Evolutionary conservation across 2,888 invertebrate species (phyloP), one percentile per base, ranked within the genome.

Genomic region (Euspilapteryx auroguttella): DNA sequence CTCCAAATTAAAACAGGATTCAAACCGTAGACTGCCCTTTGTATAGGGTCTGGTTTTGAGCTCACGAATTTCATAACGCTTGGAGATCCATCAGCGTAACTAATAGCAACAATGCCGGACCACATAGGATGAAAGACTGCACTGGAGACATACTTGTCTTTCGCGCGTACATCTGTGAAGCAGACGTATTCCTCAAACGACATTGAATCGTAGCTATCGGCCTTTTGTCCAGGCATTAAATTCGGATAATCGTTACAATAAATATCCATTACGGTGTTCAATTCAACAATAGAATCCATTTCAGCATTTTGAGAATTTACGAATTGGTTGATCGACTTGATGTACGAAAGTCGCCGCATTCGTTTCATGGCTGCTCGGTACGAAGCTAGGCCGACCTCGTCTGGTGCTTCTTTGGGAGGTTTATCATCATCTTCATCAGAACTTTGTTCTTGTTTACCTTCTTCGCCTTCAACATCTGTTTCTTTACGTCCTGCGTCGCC

Each of bases 1-100:
- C 86, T 86, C 89, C 89, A 89, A 37, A 89, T 73, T 34, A 88
- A 63, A 2, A 87, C 83, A 1, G 82, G 81, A 51, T 86, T 85
- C 2, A 79, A 52, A 3, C 81, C 80, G 29, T 84, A 78, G 0
- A 81, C 78, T 1, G 82, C 78, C 41, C 79, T 61, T 46, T 78
- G 68, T 12, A 80, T 73, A 2, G 59, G 55, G 42, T 81, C 80
- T 4, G 52, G 48, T 4, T 59, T 57, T 44, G 64, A 39, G 46
- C 55, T 45, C 36, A 62, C 33, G 14, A 42, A 49, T 41, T 66
- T 78, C 48, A 73, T 64, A 21, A 59, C 61, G 15, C 71, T 66
- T 1, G 79, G 69, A 1, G 80, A 78, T 21, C 55, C 68, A 38
- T 83, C 80, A 0, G 82, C 69, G 41, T 89, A 89, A n/a, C 82